phyloP scores from a whole-genome alignment of 2,797 vertebrate genomes.

The Amblyraja radiata region DNA sequence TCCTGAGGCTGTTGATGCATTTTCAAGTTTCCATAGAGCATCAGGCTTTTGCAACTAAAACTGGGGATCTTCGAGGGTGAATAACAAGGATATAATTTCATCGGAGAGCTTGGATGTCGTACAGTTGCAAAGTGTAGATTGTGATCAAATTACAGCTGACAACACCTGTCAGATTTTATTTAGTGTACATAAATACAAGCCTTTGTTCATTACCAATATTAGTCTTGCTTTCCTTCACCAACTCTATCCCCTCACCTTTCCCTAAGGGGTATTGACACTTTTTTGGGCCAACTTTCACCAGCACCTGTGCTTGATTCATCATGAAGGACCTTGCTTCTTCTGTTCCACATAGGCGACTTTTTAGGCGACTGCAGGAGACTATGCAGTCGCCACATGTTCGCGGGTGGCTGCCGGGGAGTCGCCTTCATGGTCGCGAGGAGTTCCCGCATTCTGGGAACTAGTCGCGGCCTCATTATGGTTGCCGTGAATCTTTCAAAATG shows the following conservation, averaged over 20 bases:
- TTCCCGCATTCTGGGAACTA: no score
- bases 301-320: background rate
- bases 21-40: background rate
- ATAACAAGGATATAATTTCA: background rate
- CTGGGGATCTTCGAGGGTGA: background rate
- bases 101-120: background rate
- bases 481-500: no score
- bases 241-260: background rate
- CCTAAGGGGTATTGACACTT: background rate
- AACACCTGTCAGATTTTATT: no score
- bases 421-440: no score
- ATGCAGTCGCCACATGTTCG: no score
- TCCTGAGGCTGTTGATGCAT: background rate
- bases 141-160: conserved; percentile 8
- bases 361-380: no score
- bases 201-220: background rate
- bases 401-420: no score
- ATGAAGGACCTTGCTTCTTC: no score
- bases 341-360: no score
- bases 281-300: background rate
- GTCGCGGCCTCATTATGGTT: no score
- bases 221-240: background rate
- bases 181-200: background rate
- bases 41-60: background rate
- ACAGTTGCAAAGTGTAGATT: background rate